Evolutionary conservation across 2,888 invertebrate species (phyloP).

Genomic region (Gastracanthus pulcherrimus): DNA sequence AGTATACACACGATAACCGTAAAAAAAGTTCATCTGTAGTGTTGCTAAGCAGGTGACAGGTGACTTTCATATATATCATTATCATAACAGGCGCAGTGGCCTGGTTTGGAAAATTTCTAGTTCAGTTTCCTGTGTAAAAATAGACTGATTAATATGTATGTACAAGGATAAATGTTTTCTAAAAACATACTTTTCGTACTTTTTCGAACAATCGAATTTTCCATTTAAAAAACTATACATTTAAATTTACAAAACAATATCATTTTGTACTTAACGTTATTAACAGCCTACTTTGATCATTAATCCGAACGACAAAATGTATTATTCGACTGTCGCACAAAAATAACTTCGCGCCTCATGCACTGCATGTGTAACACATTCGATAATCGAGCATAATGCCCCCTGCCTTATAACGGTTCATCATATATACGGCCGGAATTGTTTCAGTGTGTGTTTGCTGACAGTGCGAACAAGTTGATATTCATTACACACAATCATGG

Average conservation of each 20-base stretch:
- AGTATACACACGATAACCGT: not conserved
- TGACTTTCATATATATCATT: conserved; percentile 2
- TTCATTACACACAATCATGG: conserved; percentile 89
- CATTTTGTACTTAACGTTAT: no score
- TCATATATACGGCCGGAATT: conserved; percentile 20
- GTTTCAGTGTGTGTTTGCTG: conserved; percentile 91
- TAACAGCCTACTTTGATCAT: not conserved
- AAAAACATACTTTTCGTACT: no score
- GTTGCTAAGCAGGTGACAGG: not conserved
- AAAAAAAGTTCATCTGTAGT: not conserved
- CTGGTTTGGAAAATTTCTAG: conserved; percentile 8
- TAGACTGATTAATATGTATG: no score
- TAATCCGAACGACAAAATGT: not conserved
- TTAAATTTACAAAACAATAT: no score
- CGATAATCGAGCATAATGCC: not conserved
- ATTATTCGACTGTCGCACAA: not conserved
- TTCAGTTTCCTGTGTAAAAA: conserved; percentile 10
- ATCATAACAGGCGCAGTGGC: not conserved
- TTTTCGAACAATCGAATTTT: no score
- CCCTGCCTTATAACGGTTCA: not conserved
- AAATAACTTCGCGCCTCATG: not conserved
- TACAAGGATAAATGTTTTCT: no score
- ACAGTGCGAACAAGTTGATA: conserved; percentile 86
- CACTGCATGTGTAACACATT: not conserved
- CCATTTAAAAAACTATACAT: no score